Conservation (phyloP, 2,113 vertebrate species). For the Sinocyclocheilus rhinocerous region DNA sequence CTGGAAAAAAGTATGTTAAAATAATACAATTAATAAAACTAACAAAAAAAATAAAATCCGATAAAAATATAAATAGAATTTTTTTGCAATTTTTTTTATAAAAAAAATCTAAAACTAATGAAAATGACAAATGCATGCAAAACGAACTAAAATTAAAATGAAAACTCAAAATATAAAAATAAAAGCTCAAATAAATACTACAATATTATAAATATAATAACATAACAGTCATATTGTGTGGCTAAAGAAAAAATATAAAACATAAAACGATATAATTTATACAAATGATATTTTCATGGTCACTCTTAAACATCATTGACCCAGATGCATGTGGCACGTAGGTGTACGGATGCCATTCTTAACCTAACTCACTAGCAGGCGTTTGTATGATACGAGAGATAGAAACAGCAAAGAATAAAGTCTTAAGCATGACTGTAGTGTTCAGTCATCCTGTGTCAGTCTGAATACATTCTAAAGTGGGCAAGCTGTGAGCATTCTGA, state of each 20-base stretch:
- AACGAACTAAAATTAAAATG: background rate
- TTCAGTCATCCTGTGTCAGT: constrained; percentile 39
- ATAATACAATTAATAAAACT: background rate
- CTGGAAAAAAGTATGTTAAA: background rate
- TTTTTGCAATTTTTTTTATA: too few species aligned
- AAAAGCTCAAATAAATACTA: background rate
- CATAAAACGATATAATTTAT: background rate
- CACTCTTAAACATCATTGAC: too few species aligned
- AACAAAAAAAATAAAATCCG: too few species aligned
- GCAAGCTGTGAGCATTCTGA: constrained; percentile 32
- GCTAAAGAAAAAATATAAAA: background rate
- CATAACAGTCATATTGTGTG: background rate
- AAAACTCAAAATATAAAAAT: background rate
- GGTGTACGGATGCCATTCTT: background rate
- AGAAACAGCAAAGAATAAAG: constrained; percentile 9
- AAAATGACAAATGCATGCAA: background rate
- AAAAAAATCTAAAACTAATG: too few species aligned
- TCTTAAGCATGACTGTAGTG: constrained; percentile 36
- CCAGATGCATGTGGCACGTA: background rate
- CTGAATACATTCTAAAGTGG: constrained; percentile 8
- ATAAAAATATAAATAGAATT: background rate
- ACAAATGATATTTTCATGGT: background rate
- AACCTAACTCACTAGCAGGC: background rate
- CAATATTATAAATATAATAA: background rate
- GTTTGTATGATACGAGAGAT: constrained; percentile 1